Conservation (phyloP, 2,113 vertebrate genomes). For the Alosa alosa region DNA sequence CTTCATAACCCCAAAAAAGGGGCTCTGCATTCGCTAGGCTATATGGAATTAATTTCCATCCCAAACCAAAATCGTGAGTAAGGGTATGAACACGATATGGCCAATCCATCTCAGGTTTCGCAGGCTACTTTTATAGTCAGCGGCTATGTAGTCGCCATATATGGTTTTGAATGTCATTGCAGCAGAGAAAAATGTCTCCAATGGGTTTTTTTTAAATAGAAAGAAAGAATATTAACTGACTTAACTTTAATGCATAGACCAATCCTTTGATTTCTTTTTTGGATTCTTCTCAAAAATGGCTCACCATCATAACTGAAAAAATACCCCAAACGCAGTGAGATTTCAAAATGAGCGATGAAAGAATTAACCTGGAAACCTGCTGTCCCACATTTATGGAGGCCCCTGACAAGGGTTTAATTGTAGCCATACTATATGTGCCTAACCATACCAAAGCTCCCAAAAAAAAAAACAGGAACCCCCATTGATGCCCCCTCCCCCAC, state of each 20-base stretch:
- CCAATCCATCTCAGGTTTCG: neutral
- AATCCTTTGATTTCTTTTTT: neutral
- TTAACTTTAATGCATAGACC: neutral
- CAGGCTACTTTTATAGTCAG: slow-evolving; percentile 5
- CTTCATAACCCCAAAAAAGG: neutral
- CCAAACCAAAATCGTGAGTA: slow-evolving; percentile 5
- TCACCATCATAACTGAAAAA: neutral
- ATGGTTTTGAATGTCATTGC: neutral
- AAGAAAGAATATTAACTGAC: neutral
- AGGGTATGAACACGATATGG: slow-evolving; percentile 8
- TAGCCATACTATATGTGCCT: slow-evolving; percentile 38
- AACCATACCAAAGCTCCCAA: slow-evolving; percentile 63
- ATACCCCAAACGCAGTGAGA: neutral
- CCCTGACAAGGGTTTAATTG: slow-evolving; percentile 47
- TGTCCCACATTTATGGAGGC: slow-evolving; percentile 51
- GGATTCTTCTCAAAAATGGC: neutral
- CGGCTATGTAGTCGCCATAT: neutral
- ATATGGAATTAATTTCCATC: slow-evolving; percentile 18
- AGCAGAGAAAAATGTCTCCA: neutral
- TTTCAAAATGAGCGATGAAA: neutral
- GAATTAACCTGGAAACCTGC: slow-evolving; percentile 4
- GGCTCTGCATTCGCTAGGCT: neutral
- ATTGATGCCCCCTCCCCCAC: slow-evolving; percentile 63
- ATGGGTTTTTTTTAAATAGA: neutral
- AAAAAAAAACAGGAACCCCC: slow-evolving; percentile 64